Evolutionary conservation across 92 coral and sea anemone genomes (phyloP).

Genomic region (Desmophyllum pertusum): DNA sequence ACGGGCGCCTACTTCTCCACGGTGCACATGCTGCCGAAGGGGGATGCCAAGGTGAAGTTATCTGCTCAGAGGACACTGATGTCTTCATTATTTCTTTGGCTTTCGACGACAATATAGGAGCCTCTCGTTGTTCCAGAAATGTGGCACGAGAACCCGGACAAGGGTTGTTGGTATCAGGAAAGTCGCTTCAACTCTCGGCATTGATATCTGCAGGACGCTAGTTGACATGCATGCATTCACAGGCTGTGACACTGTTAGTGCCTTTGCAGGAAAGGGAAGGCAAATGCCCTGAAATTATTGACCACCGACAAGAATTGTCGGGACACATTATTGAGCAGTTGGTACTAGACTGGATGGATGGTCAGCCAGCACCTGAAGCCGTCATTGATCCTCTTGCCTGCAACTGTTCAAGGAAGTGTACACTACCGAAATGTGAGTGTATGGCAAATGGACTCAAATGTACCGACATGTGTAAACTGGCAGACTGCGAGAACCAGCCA

Average conservation of each 20-base stretch:
- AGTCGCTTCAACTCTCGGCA: slow-evolving; percentile 33
- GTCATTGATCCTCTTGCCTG: slow-evolving; percentile 32
- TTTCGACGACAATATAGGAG: slow-evolving; percentile 21
- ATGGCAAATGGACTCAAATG: slow-evolving; percentile 39
- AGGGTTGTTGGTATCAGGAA: slow-evolving; percentile 23
- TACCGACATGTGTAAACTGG: slow-evolving; percentile 49
- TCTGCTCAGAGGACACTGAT: slow-evolving; percentile 52
- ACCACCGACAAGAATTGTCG: slow-evolving; percentile 7
- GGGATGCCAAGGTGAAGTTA: slow-evolving; percentile 41
- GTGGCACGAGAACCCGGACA: slow-evolving; percentile 33
- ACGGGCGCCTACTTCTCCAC: slow-evolving; percentile 53
- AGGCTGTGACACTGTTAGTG: slow-evolving; percentile 54
- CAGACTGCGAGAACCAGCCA: slow-evolving; percentile 34
- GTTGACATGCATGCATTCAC: slow-evolving; percentile 44
- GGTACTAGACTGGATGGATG: slow-evolving; percentile 45
- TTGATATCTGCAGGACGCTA: slow-evolving; percentile 15
- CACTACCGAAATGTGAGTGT: slow-evolving; percentile 34
- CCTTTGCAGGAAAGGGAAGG: slow-evolving; percentile 41
- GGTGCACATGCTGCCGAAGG: slow-evolving; percentile 44
- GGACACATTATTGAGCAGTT: slow-evolving; percentile 12
- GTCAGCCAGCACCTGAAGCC: slow-evolving; percentile 35
- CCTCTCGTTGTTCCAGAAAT: slow-evolving; percentile 27
- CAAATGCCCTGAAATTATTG: slow-evolving; percentile 29
- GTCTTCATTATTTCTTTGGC: slow-evolving; percentile 49
- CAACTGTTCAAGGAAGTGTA: slow-evolving; percentile 29